Evolutionary conservation across 2,797 vertebrate genomes (phyloP).

Genomic region (Urosaurus nigricauda): DNA sequence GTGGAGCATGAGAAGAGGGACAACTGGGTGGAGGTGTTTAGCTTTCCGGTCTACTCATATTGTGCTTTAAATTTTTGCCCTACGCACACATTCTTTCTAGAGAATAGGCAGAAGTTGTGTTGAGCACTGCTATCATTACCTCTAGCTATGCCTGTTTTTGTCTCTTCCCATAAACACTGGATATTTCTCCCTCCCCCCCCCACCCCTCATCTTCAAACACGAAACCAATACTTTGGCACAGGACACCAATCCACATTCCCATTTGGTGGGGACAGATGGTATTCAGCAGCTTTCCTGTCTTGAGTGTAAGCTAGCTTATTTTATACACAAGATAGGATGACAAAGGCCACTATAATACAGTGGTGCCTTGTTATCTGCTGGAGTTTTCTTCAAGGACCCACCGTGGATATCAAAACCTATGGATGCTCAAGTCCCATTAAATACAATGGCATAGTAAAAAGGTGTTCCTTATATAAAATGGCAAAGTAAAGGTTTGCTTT

Average conservation of each 20-base stretch:
- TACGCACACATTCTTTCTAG: neutral
- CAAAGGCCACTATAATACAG: constrained; percentile 10
- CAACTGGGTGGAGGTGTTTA: neutral
- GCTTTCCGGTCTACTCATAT: no score
- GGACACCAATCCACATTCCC: neutral
- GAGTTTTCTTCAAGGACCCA: no score
- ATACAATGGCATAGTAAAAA: no score
- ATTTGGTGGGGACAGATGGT: neutral
- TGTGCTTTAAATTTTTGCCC: neutral
- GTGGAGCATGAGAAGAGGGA: neutral
- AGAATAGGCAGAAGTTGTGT: neutral
- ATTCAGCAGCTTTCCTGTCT: neutral
- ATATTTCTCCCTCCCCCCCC: neutral
- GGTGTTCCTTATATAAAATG: no score
- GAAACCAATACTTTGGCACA: constrained; percentile 6
- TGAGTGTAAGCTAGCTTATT: neutral
- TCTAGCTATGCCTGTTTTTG: neutral
- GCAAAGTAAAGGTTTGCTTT: no score
- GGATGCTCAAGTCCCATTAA: no score
- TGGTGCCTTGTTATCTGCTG: no score
- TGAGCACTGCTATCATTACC: neutral
- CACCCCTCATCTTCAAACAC: neutral
- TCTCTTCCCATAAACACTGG: neutral
- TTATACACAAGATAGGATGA: neutral
- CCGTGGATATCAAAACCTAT: no score